Conservation (phyloP, 2,797 vertebrate genomes). For the Prionace glauca region DNA sequence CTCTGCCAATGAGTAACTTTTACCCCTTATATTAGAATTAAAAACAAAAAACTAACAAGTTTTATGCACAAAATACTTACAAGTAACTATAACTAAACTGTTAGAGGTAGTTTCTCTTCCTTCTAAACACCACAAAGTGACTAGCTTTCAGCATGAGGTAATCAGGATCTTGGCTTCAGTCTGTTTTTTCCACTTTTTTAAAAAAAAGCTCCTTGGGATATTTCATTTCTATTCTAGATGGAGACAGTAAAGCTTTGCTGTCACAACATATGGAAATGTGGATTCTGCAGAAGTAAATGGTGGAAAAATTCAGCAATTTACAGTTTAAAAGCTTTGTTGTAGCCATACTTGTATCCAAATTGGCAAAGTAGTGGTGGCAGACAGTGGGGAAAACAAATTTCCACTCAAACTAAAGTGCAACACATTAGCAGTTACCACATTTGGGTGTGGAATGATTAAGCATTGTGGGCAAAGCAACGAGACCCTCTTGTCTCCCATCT, state of each 20-base stretch:
- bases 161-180: not conserved
- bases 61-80: not conserved
- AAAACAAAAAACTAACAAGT: not conserved
- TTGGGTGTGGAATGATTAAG: not conserved
- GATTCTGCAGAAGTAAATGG: not conserved
- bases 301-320: conserved; percentile 26
- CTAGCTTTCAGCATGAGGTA: not conserved
- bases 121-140: not conserved
- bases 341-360: not conserved
- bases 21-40: not conserved
- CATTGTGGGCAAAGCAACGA: not conserved
- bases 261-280: not conserved
- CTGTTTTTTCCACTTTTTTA: not conserved
- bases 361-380: not conserved
- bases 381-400: not conserved
- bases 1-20: not conserved
- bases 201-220: not conserved
- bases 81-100: not conserved
- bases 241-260: conserved; percentile 16
- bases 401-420: not conserved
- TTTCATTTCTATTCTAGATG: not conserved
- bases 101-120: not conserved
- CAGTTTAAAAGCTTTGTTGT: not conserved
- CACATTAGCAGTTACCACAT: not conserved
- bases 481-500: not conserved